A percentile compares a stretch with the other conserved stretches of the same genome.
These are phyloP conservation scores for Protomyctophum bolini DNA, from an alignment of 2,113 vertebrate genomes.

Conservation along the genomic window DNA sequence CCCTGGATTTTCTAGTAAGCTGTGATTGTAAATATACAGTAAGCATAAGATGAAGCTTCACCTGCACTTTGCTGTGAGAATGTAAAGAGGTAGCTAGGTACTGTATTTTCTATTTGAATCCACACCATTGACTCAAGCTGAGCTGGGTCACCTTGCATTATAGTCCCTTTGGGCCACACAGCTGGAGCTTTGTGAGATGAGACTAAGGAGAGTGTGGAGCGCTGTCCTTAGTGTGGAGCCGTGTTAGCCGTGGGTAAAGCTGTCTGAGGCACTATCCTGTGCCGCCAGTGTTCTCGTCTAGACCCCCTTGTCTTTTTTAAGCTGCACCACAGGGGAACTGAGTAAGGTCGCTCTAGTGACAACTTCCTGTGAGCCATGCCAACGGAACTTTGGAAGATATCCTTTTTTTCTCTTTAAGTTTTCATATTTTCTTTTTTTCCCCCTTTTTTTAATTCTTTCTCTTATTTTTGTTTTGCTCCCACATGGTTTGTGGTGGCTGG, in stretches of 20 bases:
- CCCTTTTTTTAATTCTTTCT: constrained; percentile 26
- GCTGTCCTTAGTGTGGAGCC: constrained; percentile 39
- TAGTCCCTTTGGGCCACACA: background rate
- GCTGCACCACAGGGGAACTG: constrained; percentile 62
- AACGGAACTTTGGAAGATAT: constrained; percentile 66
- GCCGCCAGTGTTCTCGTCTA: constrained; percentile 23
- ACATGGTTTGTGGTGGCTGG: constrained; percentile 67
- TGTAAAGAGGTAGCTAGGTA: constrained; percentile 61
- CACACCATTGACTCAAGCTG: constrained; percentile 34
- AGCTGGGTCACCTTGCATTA: constrained; percentile 15
- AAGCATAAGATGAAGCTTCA: constrained; percentile 74
- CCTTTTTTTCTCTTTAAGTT: constrained; percentile 33
- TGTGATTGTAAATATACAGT: constrained; percentile 75
- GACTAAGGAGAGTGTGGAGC: constrained; percentile 55
- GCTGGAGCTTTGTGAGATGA: constrained; percentile 12
- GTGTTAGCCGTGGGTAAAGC: constrained; percentile 29
- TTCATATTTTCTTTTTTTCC: constrained; percentile 23
- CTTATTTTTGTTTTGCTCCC: constrained; percentile 63
- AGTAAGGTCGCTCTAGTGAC: constrained; percentile 72
- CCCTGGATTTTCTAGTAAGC: constrained; percentile 65
- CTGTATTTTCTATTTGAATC: constrained; percentile 60
- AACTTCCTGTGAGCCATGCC: constrained; percentile 74
- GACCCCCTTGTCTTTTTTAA: constrained; percentile 54
- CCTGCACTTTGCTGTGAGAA: constrained; percentile 81
- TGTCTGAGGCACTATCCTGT: too few species aligned